Evolutionary conservation across 2,888 invertebrate species (phyloP), one percentile per base, ranked within the genome.

Genomic region (Diarsia rubi): DNA sequence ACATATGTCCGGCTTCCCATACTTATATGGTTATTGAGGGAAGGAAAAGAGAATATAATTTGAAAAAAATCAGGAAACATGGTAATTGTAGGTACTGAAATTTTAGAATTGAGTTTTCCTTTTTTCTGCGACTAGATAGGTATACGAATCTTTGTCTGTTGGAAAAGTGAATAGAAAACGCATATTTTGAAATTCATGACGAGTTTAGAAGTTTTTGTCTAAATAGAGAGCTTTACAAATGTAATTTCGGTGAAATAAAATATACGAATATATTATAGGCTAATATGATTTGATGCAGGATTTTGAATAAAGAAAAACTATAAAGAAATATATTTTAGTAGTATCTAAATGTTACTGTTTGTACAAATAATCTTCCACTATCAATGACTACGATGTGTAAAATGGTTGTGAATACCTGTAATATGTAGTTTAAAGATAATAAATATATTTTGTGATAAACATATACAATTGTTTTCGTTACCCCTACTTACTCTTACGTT

Each of bases 11-110:
- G 93, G 93, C 0, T 96, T 95, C 65, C 96, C 96, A 0, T 97
- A 97, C 88, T 87, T 97, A 3, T 97, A 97, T 83, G 97, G 97
- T 14, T 97, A 97, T 88, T 97, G 92, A 95, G 75, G 27, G 4
- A 42, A 21, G 0, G 67, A 45, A 14, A 24, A 27, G 47, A 9
- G 4, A 3, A 12, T 65, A 21, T 80, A 45, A 74, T 79, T 65
- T 75, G 79, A 80, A 59, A 24, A 71, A 49, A 60, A 72, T 79
- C 65, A 62, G 81, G 42, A 84, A 31, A 77, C 59, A 24, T 42
- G 59, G 49, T 31, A 75, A 78, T 37, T 37, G 37, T 21, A 69
- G n/a, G 65, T 78, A 62, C 54, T 42, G 19, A 44, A 45, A 60
- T 14, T 54, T 1, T 67, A 52, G 16, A 11, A 24, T 45, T 5